Evolutionary conservation across 2,797 vertebrate genomes (phyloP).

Genomic region (Delichon dasypus): DNA sequence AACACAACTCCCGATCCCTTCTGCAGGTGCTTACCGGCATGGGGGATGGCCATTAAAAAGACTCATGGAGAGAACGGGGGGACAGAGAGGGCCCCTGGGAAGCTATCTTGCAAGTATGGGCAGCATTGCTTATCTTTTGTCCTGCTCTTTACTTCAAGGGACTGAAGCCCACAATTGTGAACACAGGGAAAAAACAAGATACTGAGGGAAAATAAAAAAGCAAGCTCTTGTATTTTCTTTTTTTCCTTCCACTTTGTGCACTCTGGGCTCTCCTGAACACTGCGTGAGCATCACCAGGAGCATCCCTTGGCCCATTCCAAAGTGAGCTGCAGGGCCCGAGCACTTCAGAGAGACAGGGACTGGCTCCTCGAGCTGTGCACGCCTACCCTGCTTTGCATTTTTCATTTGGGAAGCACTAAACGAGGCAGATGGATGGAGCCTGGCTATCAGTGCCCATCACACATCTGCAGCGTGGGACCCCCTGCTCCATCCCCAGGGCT

Average conservation of each 20-base stretch:
- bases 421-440: background rate
- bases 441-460: background rate
- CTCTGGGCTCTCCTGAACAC: background rate
- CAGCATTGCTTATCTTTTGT: background rate
- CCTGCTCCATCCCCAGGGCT: background rate
- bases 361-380: fast-evolving
- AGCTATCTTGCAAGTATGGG: background rate
- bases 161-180: background rate
- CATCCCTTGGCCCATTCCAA: background rate
- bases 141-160: background rate
- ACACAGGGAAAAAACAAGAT: background rate
- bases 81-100: background rate
- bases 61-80: background rate
- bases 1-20: slow-evolving; percentile 56
- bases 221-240: background rate
- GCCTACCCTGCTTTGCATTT: background rate
- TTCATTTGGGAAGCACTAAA: background rate
- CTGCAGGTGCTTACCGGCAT: slow-evolving; percentile 29
- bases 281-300: background rate
- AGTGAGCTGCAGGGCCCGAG: background rate
- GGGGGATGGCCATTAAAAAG: background rate
- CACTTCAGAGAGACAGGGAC: background rate
- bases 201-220: background rate
- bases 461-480: background rate
- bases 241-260: background rate